Percentiles rank a stretch among this genome's conserved stretches.
These are phyloP conservation scores for Pterocles orientalis DNA, from an alignment of 2,113 vertebrate genomes.

Conservation along the genomic window DNA sequence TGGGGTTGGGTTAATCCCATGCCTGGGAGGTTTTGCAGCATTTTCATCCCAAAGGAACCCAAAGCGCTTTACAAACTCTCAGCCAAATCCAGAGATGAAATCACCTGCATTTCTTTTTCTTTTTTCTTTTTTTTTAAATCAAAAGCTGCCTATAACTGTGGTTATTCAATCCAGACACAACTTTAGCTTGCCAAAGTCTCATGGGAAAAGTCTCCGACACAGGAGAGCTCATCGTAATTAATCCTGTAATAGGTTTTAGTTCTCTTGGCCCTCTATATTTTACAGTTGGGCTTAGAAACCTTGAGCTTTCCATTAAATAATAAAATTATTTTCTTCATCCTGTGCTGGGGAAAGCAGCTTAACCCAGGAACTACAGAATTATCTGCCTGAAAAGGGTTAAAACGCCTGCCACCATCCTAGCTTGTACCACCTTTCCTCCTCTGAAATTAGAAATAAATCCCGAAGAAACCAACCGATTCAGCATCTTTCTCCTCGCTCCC, in stretches of 20 bases:
- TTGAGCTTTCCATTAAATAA: not conserved
- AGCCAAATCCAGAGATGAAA: not conserved
- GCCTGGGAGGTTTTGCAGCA: fast-evolving
- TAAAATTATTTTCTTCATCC: not conserved
- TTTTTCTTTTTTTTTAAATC: not conserved
- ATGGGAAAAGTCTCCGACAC: not conserved
- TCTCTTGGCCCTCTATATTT: not conserved
- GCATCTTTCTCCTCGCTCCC: not conserved
- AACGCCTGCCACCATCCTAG: not conserved
- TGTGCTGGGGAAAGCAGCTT: not conserved
- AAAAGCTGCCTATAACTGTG: not conserved
- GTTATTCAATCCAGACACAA: not conserved
- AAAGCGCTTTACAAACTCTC: conserved; percentile 9
- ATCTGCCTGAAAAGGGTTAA: conserved; percentile 29
- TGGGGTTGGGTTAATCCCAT: not conserved
- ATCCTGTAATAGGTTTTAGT: not conserved
- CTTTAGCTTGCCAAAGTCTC: conserved; percentile 4
- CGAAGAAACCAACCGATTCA: not conserved
- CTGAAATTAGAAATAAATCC: conserved; percentile 13
- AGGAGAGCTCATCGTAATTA: not conserved
- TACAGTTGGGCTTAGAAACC: not conserved
- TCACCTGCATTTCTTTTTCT: not conserved
- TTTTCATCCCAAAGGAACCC: conserved; percentile 21
- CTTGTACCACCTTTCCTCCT: not conserved
- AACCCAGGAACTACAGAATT: not conserved